Evolutionary conservation across 2,113 vertebrate genomes (phyloP).

Genomic region (Tupaia chinensis): DNA sequence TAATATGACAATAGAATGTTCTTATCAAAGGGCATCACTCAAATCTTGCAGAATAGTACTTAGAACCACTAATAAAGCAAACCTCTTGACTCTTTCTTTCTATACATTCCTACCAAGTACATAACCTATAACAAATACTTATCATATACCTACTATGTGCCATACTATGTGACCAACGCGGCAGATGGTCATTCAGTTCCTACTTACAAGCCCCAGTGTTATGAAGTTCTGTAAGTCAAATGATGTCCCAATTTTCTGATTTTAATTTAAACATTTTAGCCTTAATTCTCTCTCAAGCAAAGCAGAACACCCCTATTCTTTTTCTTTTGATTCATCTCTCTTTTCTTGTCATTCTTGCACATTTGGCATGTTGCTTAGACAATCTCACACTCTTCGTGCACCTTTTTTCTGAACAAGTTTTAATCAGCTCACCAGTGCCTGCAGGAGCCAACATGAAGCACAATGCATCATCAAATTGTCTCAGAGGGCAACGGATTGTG

Average conservation of each 20-base stretch:
- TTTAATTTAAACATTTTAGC: neutral
- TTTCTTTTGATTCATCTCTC: neutral
- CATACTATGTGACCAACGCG: neutral
- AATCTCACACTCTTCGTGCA: neutral
- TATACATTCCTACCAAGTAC: neutral
- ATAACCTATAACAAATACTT: slow-evolving; percentile 1
- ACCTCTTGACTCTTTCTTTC: neutral
- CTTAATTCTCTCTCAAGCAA: slow-evolving; percentile 8
- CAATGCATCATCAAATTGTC: neutral
- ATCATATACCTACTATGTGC: neutral
- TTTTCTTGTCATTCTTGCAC: neutral
- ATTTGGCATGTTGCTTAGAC: neutral
- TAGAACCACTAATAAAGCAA: neutral
- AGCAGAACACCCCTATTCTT: neutral
- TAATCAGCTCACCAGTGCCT: neutral
- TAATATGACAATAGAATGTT: neutral
- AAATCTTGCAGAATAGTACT: neutral
- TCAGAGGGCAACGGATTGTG: neutral
- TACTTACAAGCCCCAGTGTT: neutral
- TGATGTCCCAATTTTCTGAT: neutral
- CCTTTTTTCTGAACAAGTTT: neutral
- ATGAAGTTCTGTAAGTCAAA: neutral
- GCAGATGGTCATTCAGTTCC: neutral
- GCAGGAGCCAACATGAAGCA: neutral
- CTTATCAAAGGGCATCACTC: neutral